These are phyloP conservation scores for Netta rufina DNA, from an alignment of 2,797 vertebrate species.

Conservation along the genomic window DNA sequence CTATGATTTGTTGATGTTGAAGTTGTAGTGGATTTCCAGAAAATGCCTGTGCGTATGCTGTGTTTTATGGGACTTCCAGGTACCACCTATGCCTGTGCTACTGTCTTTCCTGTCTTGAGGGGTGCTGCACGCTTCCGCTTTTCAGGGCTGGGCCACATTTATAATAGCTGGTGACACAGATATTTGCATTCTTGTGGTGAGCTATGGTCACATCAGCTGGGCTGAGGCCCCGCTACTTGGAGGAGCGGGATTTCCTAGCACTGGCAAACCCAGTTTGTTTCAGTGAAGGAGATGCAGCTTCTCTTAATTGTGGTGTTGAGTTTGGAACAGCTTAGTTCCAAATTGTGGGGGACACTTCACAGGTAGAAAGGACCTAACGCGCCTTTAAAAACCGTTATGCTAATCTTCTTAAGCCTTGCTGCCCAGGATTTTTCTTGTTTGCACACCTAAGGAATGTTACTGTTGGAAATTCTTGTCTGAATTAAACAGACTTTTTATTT, in stretches of 20 bases:
- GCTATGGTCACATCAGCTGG: background rate
- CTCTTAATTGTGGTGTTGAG: background rate
- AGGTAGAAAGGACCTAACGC: background rate
- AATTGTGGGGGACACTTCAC: background rate
- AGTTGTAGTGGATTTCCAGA: background rate
- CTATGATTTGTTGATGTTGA: background rate
- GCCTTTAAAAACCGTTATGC: background rate
- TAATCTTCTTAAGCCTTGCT: constrained; percentile 46
- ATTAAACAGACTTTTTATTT: constrained; percentile 49
- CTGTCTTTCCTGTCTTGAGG: background rate
- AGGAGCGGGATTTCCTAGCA: background rate
- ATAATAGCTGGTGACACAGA: fast-evolving
- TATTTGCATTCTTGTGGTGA: background rate
- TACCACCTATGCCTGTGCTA: background rate
- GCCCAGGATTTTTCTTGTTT: constrained; percentile 40
- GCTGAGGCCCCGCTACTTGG: background rate
- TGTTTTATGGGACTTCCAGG: background rate
- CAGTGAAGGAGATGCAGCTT: background rate
- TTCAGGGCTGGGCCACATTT: background rate
- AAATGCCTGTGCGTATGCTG: fast-evolving
- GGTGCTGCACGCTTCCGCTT: background rate
- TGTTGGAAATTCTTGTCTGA: constrained; percentile 28
- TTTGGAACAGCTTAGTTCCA: background rate
- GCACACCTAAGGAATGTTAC: constrained; percentile 10
- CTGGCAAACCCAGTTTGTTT: background rate